Base-by-base conservation (phyloP, 2,113 vertebrate species). In the Halichoerus grypus region DNA sequence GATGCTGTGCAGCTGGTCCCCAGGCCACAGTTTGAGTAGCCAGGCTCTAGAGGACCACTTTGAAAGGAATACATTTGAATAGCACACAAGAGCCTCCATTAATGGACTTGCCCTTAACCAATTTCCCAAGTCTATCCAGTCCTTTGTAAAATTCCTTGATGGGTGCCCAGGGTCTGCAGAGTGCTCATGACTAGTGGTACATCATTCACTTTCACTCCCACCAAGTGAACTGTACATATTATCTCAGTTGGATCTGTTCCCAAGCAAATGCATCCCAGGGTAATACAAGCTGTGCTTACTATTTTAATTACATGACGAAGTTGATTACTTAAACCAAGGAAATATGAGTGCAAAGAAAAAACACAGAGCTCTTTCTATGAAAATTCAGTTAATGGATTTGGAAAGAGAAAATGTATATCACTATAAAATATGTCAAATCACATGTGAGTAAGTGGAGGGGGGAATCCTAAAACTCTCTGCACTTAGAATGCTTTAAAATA, bases 401-500 rank as follows among this genome's bases (percentile, higher is more conserved):
- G 61, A 63, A 95, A 94, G 39, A 92, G 14, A 95, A 79, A 67
- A 84, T 67, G 1, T 31, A 88, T 10, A 77, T n/a, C 55, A 69
- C 16, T 77, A 85, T 93, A 93, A 97, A 93, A 95, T 57, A 85
- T 2, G 33, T 93, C 36, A 77, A 59, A 93, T 79, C 51, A 55
- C 53, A 61, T n/a, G 21, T 46, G 33, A 31, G 11, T 76, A 91
- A 93, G 55, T 28, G 31, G 39, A 82, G 49, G 19, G 13, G 11
- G 49, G 10, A 57, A 74, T 92, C 87, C 59, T 46, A 69, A 91
- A 97, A 86, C 79, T 53, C 76, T 82, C 74, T 80, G 46, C 8
- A 61, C 53, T 28, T 51, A 7, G 28, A 80, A 92, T 26, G 7
- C 4, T 71, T 88, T 86, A 77, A 81, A 81, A 63, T 24, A 33